Evolutionary conservation across 2,888 invertebrate species (phyloP).

Genomic region (Brenthis daphne): DNA sequence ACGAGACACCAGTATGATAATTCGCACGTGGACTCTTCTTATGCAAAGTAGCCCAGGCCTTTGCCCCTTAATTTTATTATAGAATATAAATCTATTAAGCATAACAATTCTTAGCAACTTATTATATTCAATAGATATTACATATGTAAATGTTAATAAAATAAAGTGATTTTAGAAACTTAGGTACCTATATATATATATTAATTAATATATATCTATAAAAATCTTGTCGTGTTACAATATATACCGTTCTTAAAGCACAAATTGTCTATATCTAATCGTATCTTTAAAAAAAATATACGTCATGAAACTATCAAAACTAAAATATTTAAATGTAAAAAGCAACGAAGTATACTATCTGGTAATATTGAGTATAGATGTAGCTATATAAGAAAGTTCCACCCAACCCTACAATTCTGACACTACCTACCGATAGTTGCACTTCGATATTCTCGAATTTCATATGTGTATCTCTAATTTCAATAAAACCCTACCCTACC

Average conservation of each 20-base stretch:
- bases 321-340: conserved; percentile 1
- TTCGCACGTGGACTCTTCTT: conserved; percentile 78
- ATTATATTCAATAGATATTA: no score
- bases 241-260: no score
- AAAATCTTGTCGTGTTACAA: no score
- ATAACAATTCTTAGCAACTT: no score
- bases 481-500: conserved; percentile 77
- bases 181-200: no score
- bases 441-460: conserved; percentile 57
- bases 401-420: conserved; percentile 37
- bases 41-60: conserved; percentile 59
- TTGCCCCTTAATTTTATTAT: conserved; percentile 27
- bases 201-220: no score
- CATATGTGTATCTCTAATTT: conserved; percentile 77
- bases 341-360: background rate
- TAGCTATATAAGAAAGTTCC: conserved; percentile 23
- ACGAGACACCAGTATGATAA: conserved; percentile 70
- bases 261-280: no score
- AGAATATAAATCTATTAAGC: conserved; percentile 20
- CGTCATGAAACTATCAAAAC: background rate
- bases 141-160: no score
- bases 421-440: conserved; percentile 36
- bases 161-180: no score
- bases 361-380: background rate
- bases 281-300: no score